phyloP scores from a whole-genome alignment of 2,888 invertebrate species.

The Ophion slaviceki region DNA sequence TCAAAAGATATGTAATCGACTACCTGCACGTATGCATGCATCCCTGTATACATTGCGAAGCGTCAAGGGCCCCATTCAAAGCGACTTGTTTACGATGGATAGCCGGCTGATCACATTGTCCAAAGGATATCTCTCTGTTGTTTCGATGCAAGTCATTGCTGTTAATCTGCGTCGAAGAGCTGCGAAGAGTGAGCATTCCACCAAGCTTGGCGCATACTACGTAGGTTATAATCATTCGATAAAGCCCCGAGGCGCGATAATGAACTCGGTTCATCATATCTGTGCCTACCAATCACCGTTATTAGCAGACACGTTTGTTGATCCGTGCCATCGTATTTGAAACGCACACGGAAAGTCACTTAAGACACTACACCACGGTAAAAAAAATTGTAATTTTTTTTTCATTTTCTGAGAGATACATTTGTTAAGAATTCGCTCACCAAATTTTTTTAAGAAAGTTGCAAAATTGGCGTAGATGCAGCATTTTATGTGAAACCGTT shows the following conservation, averaged over 20 bases:
- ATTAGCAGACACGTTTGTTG: constrained; percentile 60
- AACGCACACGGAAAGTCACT: constrained; percentile 32
- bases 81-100: constrained; percentile 47
- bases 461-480: too few species aligned
- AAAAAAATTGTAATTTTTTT: too few species aligned
- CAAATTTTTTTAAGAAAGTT: too few species aligned
- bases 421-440: too few species aligned
- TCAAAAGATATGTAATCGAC: constrained; percentile 45
- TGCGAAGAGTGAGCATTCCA: not conserved
- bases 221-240: constrained; percentile 49
- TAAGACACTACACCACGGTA: too few species aligned
- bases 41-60: constrained; percentile 32
- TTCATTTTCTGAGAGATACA: too few species aligned
- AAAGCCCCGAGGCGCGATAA: constrained; percentile 44
- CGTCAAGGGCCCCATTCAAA: constrained; percentile 41
- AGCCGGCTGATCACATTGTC: constrained; percentile 53
- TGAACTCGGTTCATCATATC: constrained; percentile 49
- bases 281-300: constrained; percentile 51
- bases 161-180: constrained; percentile 56
- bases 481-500: too few species aligned
- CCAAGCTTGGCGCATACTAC: constrained; percentile 10
- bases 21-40: constrained; percentile 22
- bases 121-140: constrained; percentile 50
- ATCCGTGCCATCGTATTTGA: constrained; percentile 56
- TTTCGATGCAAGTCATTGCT: constrained; percentile 58